Evolutionary conservation across 1,140 invertebrate species (phyloP).

Genomic region (Melitaea cinxia): DNA sequence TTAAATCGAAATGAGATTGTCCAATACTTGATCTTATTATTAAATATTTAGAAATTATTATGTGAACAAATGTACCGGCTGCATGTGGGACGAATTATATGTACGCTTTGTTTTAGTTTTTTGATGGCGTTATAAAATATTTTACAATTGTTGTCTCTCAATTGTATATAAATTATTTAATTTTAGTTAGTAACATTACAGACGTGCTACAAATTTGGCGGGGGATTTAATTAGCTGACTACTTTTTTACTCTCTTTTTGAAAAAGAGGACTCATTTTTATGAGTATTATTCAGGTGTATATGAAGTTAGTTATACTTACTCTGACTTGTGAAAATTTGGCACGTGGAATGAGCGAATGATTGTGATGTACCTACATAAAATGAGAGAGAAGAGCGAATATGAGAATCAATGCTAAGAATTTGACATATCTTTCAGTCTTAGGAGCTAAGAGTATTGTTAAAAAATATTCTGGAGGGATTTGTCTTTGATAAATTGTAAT

Average conservation of each 20-base stretch:
- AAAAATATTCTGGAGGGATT: slow-evolving; percentile 75
- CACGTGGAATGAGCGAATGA: slow-evolving; percentile 61
- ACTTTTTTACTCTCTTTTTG: too few relatives aligned
- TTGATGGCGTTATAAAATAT: neutral
- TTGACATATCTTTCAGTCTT: slow-evolving; percentile 72
- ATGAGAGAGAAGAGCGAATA: slow-evolving; percentile 12
- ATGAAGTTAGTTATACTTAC: slow-evolving; percentile 44
- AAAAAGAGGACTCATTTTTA: neutral
- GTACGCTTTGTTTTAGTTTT: neutral
- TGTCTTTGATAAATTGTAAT: slow-evolving; percentile 68
- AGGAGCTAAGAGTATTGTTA: slow-evolving; percentile 75
- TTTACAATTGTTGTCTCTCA: neutral
- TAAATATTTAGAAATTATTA: slow-evolving; percentile 42
- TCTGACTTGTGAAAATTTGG: slow-evolving; percentile 67
- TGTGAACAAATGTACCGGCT: slow-evolving; percentile 17
- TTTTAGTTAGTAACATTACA: neutral
- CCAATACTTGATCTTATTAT: slow-evolving; percentile 53
- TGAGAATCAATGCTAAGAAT: slow-evolving; percentile 48
- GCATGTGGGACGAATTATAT: neutral
- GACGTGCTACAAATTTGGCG: neutral
- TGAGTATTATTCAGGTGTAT: slow-evolving; percentile 33
- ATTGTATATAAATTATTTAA: neutral
- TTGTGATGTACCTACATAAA: slow-evolving; percentile 8
- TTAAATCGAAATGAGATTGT: slow-evolving; percentile 69
- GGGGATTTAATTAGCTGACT: too few relatives aligned